Evolutionary conservation across 2,888 invertebrate species (phyloP), one percentile per base, ranked within the genome.

Genomic region (Bombylius discolor): DNA sequence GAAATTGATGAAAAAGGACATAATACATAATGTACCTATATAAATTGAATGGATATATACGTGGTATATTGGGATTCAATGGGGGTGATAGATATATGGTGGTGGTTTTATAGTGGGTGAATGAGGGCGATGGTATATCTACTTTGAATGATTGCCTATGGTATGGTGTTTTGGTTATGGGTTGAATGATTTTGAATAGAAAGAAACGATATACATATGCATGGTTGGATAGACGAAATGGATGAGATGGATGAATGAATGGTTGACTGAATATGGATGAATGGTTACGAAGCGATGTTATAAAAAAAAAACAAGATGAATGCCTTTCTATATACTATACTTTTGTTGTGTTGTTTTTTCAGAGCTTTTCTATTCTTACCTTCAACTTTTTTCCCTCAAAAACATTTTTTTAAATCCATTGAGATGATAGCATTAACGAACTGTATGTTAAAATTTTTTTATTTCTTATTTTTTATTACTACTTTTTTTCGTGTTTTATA

Each of bases 101-200:
- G 23, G 23, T 23, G 23, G 23, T 23, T 23, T 23, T 23, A 23
- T 23, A 23, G 23, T 23, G 23, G 23, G 3, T 23, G 23, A 23
- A 23, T 23, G 23, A 23, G 23, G 23, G 23, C 2, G 23, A 23
- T 23, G 23, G 23, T 23, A 23, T 23, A n/a, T n/a, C n/a, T n/a
- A 23, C 23, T 23, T 23, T 59, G 56, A 59, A 56, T 59, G 59
- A 59, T 59, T 59, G 56, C 57, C 59, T 50, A 11, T 42, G 39
- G 39, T 42, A 42, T 56, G 58, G 52, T 56, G 57, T 56, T 53
- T 56, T 57, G 58, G 52, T 58, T 59, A 56, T 53, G 55, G 59
- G 59, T 59, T 59, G 59, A 59, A 59, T 58, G 58, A 53, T 59
- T 58, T 55, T 57, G 55, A 59, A 59, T 56, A 54, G 51, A 56